Conservation (phyloP, 2,113 vertebrate species). For the Ptyas mucosa region DNA sequence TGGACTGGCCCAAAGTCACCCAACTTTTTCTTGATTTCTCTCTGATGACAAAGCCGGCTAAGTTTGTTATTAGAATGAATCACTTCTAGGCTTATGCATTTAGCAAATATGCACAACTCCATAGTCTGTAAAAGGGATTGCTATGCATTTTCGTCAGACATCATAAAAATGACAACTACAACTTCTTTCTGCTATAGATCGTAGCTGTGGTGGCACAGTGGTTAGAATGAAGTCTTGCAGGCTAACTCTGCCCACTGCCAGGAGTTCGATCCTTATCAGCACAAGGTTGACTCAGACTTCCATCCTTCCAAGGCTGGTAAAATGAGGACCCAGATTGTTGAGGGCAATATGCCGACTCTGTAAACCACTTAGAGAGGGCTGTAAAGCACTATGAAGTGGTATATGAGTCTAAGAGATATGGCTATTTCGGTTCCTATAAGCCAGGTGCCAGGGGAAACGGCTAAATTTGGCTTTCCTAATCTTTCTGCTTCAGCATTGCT, state of each 20-base stretch:
- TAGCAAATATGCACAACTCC: background rate
- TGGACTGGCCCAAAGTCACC: background rate
- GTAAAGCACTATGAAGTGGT: background rate
- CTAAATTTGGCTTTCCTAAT: fast-evolving
- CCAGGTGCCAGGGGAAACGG: fast-evolving
- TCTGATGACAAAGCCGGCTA: background rate
- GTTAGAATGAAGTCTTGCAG: background rate
- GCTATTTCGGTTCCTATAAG: background rate
- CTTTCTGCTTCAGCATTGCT: background rate
- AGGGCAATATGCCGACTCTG: background rate
- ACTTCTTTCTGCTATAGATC: background rate
- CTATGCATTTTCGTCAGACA: background rate
- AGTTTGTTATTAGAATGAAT: background rate
- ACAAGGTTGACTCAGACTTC: background rate
- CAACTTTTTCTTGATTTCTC: background rate
- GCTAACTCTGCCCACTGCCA: background rate
- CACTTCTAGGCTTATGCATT: background rate
- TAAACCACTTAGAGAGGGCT: background rate
- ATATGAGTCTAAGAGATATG: background rate
- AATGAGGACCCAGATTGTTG: background rate
- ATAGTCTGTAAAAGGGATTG: background rate
- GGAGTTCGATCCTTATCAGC: background rate
- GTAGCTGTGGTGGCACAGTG: background rate
- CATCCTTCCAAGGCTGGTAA: background rate
- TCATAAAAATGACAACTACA: background rate